Evolutionary conservation across 2,113 vertebrate genomes (phyloP).

Genomic region (Raja brachyura): DNA sequence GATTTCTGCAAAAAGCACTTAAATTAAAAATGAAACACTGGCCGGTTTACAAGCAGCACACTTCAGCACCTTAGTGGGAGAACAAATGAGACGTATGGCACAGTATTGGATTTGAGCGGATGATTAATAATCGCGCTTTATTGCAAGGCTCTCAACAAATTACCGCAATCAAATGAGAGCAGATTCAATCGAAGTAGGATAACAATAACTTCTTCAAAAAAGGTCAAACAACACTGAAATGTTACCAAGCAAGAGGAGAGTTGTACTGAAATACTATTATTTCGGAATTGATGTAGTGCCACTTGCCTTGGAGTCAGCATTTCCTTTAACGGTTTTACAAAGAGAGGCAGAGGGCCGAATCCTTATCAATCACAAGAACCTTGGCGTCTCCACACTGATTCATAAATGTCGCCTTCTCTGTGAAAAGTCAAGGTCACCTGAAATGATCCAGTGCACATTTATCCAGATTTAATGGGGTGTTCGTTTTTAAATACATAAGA

Average conservation of each 20-base stretch:
- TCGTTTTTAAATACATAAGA: background rate
- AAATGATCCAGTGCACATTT: background rate
- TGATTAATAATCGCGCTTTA: conserved; percentile 20
- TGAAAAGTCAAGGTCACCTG: background rate
- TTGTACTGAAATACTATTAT: conserved; percentile 69
- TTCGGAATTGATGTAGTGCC: conserved; percentile 65
- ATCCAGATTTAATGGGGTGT: background rate
- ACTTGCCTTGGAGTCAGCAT: conserved; percentile 64
- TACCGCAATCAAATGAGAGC: conserved; percentile 72
- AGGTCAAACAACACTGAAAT: conserved; percentile 76
- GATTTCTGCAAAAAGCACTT: background rate
- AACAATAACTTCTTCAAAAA: conserved; percentile 67
- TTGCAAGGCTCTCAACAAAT: conserved; percentile 61
- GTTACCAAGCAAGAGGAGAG: conserved; percentile 77
- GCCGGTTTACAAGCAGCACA: background rate
- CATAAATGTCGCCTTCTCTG: conserved; percentile 43
- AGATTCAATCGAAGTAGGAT: conserved; percentile 69
- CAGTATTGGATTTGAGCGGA: conserved; percentile 19
- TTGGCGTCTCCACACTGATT: conserved; percentile 40
- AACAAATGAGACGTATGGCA: background rate
- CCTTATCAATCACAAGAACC: conserved; percentile 52
- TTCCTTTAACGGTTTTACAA: conserved; percentile 58
- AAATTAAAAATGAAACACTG: conserved; percentile 20
- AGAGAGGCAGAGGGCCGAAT: conserved; percentile 42
- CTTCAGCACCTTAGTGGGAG: background rate